Percentiles rank a stretch among this genome's conserved stretches.
phyloP scores from a whole-genome alignment of 2,888 invertebrate species.

The Hemistola chrysoprasaria region DNA sequence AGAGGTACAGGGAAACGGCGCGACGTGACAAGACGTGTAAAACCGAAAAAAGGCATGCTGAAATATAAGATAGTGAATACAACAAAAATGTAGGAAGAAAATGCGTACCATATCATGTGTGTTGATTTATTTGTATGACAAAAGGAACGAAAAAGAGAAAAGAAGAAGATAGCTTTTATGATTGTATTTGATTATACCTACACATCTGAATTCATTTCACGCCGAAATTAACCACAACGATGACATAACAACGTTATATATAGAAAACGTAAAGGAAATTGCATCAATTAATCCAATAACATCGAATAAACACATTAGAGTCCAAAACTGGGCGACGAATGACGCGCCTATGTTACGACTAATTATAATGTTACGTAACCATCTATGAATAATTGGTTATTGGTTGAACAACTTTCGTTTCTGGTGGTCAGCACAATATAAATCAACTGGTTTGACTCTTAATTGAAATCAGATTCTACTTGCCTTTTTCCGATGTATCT shows the following conservation, averaged over 20 bases:
- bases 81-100: no score
- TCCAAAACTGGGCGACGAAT: slow-evolving; percentile 44
- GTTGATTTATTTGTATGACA: no score
- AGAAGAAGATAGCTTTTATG: no score
- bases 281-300: slow-evolving; percentile 35
- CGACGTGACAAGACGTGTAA: no score
- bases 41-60: no score
- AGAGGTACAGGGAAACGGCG: no score
- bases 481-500: no score
- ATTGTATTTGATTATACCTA: no score
- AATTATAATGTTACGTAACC: slow-evolving; percentile 62
- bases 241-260: slow-evolving; percentile 27
- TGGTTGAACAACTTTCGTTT: slow-evolving; percentile 65
- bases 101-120: no score
- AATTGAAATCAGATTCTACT: background rate
- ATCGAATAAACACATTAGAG: slow-evolving; percentile 37
- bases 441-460: slow-evolving; percentile 3
- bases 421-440: slow-evolving; percentile 23
- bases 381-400: slow-evolving; percentile 34
- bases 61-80: no score
- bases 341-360: slow-evolving; percentile 41
- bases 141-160: no score
- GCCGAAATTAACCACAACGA: slow-evolving; percentile 6
- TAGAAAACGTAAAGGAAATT: slow-evolving; percentile 35
- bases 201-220: background rate